These are phyloP conservation scores for Drosophila rhopaloa DNA, from an alignment of 1,140 invertebrate genomes.

Conservation along the genomic window DNA sequence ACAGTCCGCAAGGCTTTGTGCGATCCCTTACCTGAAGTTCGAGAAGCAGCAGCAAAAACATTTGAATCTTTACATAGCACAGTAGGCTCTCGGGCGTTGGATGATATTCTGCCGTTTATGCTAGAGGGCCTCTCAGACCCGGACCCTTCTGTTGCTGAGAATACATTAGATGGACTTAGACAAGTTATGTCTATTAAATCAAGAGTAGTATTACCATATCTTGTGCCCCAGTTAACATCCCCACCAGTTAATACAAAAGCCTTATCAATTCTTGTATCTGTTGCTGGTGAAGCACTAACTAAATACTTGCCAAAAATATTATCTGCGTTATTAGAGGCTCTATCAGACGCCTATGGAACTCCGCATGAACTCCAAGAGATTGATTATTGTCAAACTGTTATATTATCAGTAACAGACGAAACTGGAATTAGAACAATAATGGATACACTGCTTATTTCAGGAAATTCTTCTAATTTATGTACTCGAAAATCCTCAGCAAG, in stretches of 20 bases:
- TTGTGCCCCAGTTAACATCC: constrained; percentile 96
- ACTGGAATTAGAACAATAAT: constrained; percentile 94
- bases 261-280: constrained; percentile 95
- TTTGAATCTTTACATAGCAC: constrained; percentile 98
- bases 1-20: constrained; percentile 97
- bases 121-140: constrained; percentile 93
- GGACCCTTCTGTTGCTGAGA: constrained; percentile 90
- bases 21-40: constrained; percentile 96
- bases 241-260: constrained; percentile 96
- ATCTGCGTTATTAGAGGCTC: constrained; percentile 93
- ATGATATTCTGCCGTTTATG: constrained; percentile 97
- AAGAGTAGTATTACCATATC: constrained; percentile 96
- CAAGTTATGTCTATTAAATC: constrained; percentile 99
- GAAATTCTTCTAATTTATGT: constrained; percentile 88
- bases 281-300: constrained; percentile 97
- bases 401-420: constrained; percentile 95
- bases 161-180: constrained; percentile 95
- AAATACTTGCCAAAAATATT: constrained; percentile 96
- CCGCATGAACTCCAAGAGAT: constrained; percentile 91
- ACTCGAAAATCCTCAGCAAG: constrained; percentile 92
- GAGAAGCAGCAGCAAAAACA: constrained; percentile 97
- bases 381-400: constrained; percentile 97
- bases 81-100: constrained; percentile 96
- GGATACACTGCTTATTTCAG: constrained; percentile 94
- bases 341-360: constrained; percentile 89